Evolutionary conservation across 2,888 invertebrate genomes (phyloP), one percentile per base, ranked within the genome.

Genomic region (Tupiocoris notatus): DNA sequence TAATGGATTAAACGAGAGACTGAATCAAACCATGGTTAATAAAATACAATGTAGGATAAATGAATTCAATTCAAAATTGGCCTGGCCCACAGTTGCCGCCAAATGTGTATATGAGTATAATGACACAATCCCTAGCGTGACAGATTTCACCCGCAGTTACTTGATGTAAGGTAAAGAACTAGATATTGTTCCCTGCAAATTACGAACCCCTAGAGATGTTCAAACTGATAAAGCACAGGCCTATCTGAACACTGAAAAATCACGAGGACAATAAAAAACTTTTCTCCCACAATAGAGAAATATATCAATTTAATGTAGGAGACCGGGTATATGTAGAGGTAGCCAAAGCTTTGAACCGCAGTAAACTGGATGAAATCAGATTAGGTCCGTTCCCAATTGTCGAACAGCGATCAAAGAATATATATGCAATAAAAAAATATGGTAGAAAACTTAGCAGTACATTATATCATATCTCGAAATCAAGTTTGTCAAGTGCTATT

Each of bases 31-130:
- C 17, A 57, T 78, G 66, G 77, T 79, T 22, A 79, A 80, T 62
- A 78, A 78, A 78, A 81, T 79, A 71, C 74, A 78, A 71, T 80
- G 80, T 66, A 80, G 64, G 77, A 77, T 80, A 39, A 80, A 80
- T 77, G 79, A 80, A 78, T 64, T 66, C 20, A 58, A 67, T 64
- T 75, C 25, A 62, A 78, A 75, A 22, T 25, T 66, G 39, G 76
- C 79, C 39, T 80, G 79, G 80, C 77, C 80, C 63, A 78, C 77
- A 20, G 78, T 80, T 62, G 79, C 80, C 25, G 74, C 77, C 62
- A 65, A 79, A 78, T 79, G 79, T 54, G 75, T 61, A 61, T 18
- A 59, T 25, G 71, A 71, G 9, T 70, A 70, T 70, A 70, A 70
- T 22, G 22, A 57, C 22, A 70, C 70, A n/a, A 59, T 22, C n/a